Evolutionary conservation across 2,888 invertebrate species (phyloP).

Genomic region (Drosophila paranaensis): DNA sequence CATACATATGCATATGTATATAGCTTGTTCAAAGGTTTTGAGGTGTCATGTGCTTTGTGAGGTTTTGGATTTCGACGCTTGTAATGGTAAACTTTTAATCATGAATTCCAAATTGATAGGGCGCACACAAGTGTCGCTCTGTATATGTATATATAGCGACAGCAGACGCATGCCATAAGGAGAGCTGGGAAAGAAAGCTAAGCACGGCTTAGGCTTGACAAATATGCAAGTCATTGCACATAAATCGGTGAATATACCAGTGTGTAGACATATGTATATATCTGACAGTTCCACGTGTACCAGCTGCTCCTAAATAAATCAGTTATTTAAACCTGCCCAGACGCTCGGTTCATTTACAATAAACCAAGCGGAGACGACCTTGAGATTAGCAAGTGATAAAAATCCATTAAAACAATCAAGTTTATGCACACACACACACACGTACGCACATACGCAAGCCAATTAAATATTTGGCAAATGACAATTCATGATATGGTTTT

Average conservation of each 20-base stretch:
- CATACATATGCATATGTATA: neutral
- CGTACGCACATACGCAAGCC: neutral
- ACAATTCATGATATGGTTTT: conserved; percentile 41
- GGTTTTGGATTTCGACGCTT: conserved; percentile 58
- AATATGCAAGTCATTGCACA: conserved; percentile 48
- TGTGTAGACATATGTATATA: neutral
- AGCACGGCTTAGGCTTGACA: neutral
- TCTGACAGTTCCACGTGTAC: conserved; percentile 14
- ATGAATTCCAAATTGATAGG: conserved; percentile 70
- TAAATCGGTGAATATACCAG: neutral
- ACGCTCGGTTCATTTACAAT: conserved; percentile 41
- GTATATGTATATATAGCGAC: neutral
- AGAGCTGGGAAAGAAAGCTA: conserved; percentile 40
- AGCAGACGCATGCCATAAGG: neutral
- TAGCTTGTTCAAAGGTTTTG: conserved; percentile 67
- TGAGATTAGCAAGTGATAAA: conserved; percentile 70
- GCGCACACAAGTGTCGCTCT: conserved; percentile 51
- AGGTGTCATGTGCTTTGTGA: conserved; percentile 61
- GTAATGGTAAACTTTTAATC: conserved; percentile 76
- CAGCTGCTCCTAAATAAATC: conserved; percentile 23
- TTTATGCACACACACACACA: conserved; percentile 18
- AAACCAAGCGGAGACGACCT: conserved; percentile 54
- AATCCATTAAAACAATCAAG: conserved; percentile 42
- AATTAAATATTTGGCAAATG: conserved; percentile 47
- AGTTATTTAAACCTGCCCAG: conserved; percentile 40